phyloP scores from a whole-genome alignment of 2,113 vertebrate species.

The Bubo blakistoni region DNA sequence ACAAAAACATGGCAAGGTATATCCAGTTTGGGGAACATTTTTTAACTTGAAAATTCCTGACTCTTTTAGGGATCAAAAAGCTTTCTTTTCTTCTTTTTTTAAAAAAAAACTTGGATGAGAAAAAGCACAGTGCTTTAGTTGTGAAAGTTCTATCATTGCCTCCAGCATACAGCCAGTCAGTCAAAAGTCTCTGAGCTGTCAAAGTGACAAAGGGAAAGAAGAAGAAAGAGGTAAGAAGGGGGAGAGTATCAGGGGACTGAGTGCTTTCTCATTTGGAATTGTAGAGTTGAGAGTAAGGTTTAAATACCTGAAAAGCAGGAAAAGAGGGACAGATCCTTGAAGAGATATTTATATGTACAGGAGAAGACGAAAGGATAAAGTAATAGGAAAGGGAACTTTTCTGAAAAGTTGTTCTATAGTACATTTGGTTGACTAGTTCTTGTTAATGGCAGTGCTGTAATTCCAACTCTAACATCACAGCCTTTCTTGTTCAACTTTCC shows the following conservation, averaged over 20 bases:
- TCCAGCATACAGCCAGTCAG: neutral
- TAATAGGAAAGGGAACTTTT: neutral
- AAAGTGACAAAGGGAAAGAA: neutral
- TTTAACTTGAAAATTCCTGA: neutral
- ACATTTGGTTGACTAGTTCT: neutral
- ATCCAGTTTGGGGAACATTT: neutral
- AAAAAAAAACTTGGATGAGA: neutral
- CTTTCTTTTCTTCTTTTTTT: neutral
- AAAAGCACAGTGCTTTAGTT: neutral
- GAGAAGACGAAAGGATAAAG: neutral
- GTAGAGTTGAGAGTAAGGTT: neutral
- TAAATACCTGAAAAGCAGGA: neutral
- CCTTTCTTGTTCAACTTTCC: neutral
- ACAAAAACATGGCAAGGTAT: neutral
- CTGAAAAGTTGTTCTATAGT: neutral
- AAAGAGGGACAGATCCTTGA: neutral
- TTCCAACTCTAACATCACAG: neutral
- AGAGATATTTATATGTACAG: neutral
- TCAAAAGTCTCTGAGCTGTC: conserved; percentile 1
- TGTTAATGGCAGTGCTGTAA: neutral
- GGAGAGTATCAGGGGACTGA: neutral
- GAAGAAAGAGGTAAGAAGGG: neutral
- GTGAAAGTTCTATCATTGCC: neutral
- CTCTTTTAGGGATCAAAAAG: neutral
- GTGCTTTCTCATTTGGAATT: neutral